A percentile compares a stretch with the other conserved stretches of the same genome.
phyloP scores from a whole-genome alignment of 2,797 vertebrate species.

The Acanthornis magna region DNA sequence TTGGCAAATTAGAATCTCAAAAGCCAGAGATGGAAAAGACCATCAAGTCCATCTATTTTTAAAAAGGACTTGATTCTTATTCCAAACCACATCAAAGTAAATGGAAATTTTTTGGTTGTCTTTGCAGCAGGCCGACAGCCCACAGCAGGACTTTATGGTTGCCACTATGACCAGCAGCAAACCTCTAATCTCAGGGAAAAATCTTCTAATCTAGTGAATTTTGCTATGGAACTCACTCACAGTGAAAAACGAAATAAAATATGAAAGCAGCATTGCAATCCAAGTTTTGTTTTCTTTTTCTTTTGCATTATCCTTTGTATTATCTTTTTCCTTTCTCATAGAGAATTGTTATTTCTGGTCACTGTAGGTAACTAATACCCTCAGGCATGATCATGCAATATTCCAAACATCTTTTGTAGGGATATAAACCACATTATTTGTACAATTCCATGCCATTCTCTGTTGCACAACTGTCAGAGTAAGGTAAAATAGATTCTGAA shows the following conservation, averaged over 20 bases:
- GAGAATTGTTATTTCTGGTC: slow-evolving; percentile 66
- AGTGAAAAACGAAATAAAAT: background rate
- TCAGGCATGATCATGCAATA: slow-evolving; percentile 41
- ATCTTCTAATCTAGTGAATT: background rate
- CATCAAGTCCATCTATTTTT: background rate
- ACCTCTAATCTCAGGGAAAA: background rate
- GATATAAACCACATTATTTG: background rate
- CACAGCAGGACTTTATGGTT: background rate
- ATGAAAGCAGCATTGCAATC: background rate
- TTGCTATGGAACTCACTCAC: background rate
- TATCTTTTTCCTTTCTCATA: slow-evolving; percentile 49
- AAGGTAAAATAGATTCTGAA: background rate
- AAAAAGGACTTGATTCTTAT: background rate
- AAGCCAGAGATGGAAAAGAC: background rate
- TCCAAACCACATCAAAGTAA: background rate
- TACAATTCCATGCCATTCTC: slow-evolving; percentile 12
- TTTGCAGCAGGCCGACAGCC: background rate
- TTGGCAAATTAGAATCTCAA: background rate
- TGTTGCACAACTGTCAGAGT: background rate
- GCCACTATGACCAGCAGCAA: background rate
- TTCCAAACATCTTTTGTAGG: slow-evolving; percentile 2
- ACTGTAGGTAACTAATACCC: slow-evolving; percentile 41
- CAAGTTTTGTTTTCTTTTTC: background rate
- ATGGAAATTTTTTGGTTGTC: background rate
- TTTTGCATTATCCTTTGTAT: slow-evolving; percentile 37